phyloP scores from a whole-genome alignment of 2,888 invertebrate species.

The Meta bourneti region DNA sequence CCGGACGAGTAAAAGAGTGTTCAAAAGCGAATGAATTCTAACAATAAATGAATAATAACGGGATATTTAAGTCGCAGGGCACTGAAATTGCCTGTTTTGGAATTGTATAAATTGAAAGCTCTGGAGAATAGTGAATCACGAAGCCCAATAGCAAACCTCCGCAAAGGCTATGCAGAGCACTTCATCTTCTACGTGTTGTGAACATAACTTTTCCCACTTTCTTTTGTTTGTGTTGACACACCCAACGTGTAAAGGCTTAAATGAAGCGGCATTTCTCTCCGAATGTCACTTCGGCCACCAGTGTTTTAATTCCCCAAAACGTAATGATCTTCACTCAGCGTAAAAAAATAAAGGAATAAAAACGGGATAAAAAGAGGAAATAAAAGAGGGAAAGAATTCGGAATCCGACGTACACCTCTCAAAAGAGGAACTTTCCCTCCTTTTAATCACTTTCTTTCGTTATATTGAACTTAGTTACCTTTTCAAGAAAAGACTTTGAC shows the following conservation, averaged over 20 bases:
- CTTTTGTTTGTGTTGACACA: slow-evolving; percentile 38
- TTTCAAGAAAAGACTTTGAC: slow-evolving; percentile 75
- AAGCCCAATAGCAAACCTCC: too few species aligned
- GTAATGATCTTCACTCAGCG: slow-evolving; percentile 25
- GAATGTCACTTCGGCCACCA: slow-evolving; percentile 59
- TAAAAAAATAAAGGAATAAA: not conserved
- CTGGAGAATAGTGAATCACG: too few species aligned
- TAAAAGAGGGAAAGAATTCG: slow-evolving; percentile 19
- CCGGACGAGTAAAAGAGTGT: too few species aligned
- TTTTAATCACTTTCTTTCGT: slow-evolving; percentile 75
- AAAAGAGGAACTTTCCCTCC: slow-evolving; percentile 69
- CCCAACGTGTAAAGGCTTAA: slow-evolving; percentile 45
- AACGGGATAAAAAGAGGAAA: slow-evolving; percentile 1
- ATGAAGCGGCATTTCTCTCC: slow-evolving; percentile 60
- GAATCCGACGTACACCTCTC: slow-evolving; percentile 48
- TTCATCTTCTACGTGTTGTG: too few species aligned
- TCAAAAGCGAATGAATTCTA: too few species aligned
- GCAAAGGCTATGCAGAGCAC: too few species aligned
- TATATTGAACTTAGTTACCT: slow-evolving; percentile 76
- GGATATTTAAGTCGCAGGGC: too few species aligned
- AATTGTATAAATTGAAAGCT: too few species aligned
- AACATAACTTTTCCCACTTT: not conserved
- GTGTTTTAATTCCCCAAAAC: slow-evolving; percentile 46
- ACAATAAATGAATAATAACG: too few species aligned
- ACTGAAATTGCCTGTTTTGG: too few species aligned